Conservation (phyloP, 2,113 vertebrate species). For the Capricornis sumatraensis region DNA sequence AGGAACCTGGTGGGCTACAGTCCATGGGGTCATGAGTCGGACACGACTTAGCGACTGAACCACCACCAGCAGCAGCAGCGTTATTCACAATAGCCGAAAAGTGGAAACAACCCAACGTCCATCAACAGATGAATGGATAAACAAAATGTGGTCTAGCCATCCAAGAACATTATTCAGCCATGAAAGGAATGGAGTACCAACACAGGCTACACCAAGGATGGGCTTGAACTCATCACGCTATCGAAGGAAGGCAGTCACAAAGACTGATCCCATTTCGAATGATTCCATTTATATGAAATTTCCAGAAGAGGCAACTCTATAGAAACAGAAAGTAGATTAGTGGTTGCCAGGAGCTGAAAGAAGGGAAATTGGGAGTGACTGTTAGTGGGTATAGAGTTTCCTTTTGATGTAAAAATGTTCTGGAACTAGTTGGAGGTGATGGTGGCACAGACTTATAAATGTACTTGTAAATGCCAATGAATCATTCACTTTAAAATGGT, state of each 20-base stretch:
- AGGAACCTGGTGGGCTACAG: not conserved
- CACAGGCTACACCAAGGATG: fast-evolving
- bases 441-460: not conserved
- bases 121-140: not conserved
- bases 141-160: fast-evolving
- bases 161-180: not conserved
- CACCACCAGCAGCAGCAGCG: not conserved
- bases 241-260: not conserved
- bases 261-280: not conserved
- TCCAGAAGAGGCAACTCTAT: not conserved
- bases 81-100: too few species aligned
- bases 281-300: not conserved
- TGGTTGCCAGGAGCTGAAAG: not conserved
- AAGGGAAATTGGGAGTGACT: too few species aligned
- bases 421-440: not conserved
- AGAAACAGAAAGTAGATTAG: not conserved
- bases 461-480: not conserved
- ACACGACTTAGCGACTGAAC: fast-evolving
- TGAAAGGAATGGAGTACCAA: not conserved
- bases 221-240: fast-evolving
- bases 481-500: not conserved
- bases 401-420: not conserved
- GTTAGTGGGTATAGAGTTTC: not conserved
- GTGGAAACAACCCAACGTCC: not conserved
- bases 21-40: not conserved